Evolutionary conservation across 64 coral and sea anemone genomes (phyloP).

Genomic region (Actinia equina): DNA sequence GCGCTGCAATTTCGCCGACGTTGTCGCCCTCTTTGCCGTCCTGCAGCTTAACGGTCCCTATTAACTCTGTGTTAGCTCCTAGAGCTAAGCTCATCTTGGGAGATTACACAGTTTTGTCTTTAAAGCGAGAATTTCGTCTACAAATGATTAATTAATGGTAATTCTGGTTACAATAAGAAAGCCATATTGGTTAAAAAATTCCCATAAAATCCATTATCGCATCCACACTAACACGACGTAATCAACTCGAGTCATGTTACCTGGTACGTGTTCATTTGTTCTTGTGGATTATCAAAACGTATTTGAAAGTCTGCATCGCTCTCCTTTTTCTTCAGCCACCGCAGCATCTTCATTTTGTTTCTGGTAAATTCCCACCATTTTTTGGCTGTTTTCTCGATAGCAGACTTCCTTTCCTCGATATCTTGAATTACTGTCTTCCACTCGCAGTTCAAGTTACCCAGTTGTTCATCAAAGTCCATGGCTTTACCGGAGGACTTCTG

Average conservation of each 20-base stretch:
- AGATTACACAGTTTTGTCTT: too few species aligned
- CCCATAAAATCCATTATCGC: too few species aligned
- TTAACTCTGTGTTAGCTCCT: too few species aligned
- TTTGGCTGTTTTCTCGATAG: slow-evolving; percentile 92
- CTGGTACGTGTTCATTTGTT: slow-evolving; percentile 94
- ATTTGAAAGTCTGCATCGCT: slow-evolving; percentile 72
- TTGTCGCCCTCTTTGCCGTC: too few species aligned
- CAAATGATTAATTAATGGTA: too few species aligned
- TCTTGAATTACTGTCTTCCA: slow-evolving; percentile 84
- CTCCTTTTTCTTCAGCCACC: slow-evolving; percentile 94
- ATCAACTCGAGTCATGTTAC: background rate
- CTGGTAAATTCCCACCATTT: slow-evolving; percentile 99
- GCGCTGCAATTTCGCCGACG: too few species aligned
- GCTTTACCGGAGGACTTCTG: slow-evolving; percentile 70
- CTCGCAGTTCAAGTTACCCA: slow-evolving; percentile 71
- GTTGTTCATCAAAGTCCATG: slow-evolving; percentile 88
- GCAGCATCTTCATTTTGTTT: slow-evolving; percentile 97
- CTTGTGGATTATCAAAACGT: slow-evolving; percentile 79
- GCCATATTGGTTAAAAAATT: too few species aligned
- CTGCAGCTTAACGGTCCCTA: too few species aligned
- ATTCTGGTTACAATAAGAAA: background rate
- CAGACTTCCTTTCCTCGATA: slow-evolving; percentile 79
- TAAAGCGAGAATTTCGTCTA: too few species aligned
- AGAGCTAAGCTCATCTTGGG: too few species aligned
- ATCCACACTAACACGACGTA: background rate